A percentile compares a stretch with the other conserved stretches of the same genome.
Conservation (phyloP, 2,113 vertebrate species). For the Prunella himalayana region DNA sequence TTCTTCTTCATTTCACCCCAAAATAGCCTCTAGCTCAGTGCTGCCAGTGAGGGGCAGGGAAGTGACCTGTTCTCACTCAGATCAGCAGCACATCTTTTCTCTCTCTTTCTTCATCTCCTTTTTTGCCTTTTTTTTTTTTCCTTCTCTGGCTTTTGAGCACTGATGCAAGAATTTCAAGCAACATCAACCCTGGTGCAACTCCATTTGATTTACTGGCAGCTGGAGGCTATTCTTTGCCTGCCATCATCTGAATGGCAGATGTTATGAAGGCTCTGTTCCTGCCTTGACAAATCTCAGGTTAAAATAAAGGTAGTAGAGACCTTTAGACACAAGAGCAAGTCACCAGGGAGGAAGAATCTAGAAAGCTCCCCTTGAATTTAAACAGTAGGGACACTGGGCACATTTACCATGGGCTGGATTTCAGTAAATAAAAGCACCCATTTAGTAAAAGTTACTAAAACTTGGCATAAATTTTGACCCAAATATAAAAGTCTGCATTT, state of each 20-base stretch:
- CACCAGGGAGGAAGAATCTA: neutral
- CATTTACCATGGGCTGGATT: neutral
- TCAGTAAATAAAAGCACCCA: neutral
- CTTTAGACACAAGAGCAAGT: neutral
- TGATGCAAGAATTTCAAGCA: slow-evolving; percentile 63
- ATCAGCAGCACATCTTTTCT: neutral
- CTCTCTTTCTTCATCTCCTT: neutral
- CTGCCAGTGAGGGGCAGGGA: neutral
- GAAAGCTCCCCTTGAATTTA: neutral
- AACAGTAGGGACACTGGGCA: neutral
- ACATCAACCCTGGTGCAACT: slow-evolving; percentile 58
- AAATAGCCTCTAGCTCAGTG: neutral
- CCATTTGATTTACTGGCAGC: slow-evolving; percentile 54
- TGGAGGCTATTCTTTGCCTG: slow-evolving; percentile 45
- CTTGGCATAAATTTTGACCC: neutral
- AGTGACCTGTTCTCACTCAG: neutral
- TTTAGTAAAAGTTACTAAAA: neutral
- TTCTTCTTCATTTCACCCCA: neutral
- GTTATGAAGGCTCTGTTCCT: neutral
- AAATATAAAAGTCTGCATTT: neutral
- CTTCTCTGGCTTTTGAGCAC: slow-evolving; percentile 4
- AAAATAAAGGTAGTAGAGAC: slow-evolving; percentile 17
- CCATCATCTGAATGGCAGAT: neutral
- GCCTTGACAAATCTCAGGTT: slow-evolving; percentile 17
- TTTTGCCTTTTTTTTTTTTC: neutral